phyloP scores from a whole-genome alignment of 2,888 invertebrate genomes.

The Parelbella ahira region DNA sequence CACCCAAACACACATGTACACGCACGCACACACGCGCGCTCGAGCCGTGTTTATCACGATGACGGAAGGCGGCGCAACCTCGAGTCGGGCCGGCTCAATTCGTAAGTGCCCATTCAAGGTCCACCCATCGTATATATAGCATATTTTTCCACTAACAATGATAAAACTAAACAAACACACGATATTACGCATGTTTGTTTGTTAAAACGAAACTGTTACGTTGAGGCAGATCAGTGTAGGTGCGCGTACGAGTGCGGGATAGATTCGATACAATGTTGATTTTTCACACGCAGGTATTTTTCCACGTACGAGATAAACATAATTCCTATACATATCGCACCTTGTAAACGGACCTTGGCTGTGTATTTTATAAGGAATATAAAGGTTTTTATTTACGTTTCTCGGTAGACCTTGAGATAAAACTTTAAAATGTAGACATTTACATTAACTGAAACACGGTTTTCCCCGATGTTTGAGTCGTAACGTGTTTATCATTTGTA shows the following conservation, averaged over 20 bases:
- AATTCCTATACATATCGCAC: too few species aligned
- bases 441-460: conserved; percentile 12
- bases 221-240: conserved; percentile 33
- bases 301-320: conserved; percentile 9
- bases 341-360: conserved; percentile 12
- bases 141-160: conserved; percentile 34
- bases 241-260: too few species aligned
- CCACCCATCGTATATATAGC: conserved; percentile 41
- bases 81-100: conserved; percentile 55
- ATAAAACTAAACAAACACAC: conserved; percentile 28
- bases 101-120: conserved; percentile 62
- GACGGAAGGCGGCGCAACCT: conserved; percentile 41
- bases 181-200: conserved; percentile 3
- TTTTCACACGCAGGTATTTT: too few species aligned
- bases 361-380: conserved; percentile 5
- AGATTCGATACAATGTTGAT: too few species aligned
- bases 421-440: conserved; percentile 4
- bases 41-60: conserved; percentile 35
- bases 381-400: conserved; percentile 15
- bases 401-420: conserved; percentile 16
- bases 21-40: conserved; percentile 24
- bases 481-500: too few species aligned
- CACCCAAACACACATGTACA: conserved; percentile 5
- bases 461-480: conserved; percentile 12
- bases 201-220: conserved; percentile 20